Conservation (phyloP, 2,888 invertebrate species). For the Lasioglossum zephyrum region DNA sequence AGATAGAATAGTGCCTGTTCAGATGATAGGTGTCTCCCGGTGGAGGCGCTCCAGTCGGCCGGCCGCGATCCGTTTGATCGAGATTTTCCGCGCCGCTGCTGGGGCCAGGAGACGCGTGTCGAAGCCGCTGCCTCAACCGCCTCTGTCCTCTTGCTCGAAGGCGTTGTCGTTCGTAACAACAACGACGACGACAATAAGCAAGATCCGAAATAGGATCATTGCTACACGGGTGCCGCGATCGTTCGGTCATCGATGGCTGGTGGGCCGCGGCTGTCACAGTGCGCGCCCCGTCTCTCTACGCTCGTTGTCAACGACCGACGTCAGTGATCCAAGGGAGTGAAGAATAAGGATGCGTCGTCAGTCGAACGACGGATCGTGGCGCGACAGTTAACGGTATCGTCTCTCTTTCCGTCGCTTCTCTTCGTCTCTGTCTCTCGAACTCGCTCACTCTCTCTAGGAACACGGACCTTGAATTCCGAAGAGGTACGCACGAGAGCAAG, state of each 20-base stretch:
- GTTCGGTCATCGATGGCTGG: slow-evolving; percentile 45
- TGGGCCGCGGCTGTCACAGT: slow-evolving; percentile 41
- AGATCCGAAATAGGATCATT: not conserved
- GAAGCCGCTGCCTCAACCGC: slow-evolving; percentile 1
- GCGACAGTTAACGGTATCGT: slow-evolving; percentile 48
- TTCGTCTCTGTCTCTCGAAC: slow-evolving; percentile 10
- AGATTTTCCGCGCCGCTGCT: slow-evolving; percentile 50
- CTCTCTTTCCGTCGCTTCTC: not conserved
- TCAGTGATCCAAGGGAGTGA: slow-evolving; percentile 60
- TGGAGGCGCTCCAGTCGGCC: slow-evolving; percentile 68
- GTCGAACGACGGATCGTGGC: slow-evolving; percentile 47
- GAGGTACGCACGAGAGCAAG: not conserved
- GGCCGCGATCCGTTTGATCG: slow-evolving; percentile 61
- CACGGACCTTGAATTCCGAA: slow-evolving; percentile 12
- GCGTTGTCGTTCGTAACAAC: slow-evolving; percentile 30
- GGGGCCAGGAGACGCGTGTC: slow-evolving; percentile 52
- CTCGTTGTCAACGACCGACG: slow-evolving; percentile 28
- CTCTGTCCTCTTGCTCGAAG: slow-evolving; percentile 77
- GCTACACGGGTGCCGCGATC: slow-evolving; percentile 3
- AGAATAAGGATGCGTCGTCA: slow-evolving; percentile 53
- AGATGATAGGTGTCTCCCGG: slow-evolving; percentile 80
- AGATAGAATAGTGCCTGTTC: slow-evolving; percentile 67
- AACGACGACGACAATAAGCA: not conserved
- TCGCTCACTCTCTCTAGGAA: not conserved
- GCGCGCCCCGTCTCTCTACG: slow-evolving; percentile 29